These are phyloP conservation scores for Drosophila pseudotalamancana DNA, from an alignment of 2,888 invertebrate genomes.

Conservation along the genomic window DNA sequence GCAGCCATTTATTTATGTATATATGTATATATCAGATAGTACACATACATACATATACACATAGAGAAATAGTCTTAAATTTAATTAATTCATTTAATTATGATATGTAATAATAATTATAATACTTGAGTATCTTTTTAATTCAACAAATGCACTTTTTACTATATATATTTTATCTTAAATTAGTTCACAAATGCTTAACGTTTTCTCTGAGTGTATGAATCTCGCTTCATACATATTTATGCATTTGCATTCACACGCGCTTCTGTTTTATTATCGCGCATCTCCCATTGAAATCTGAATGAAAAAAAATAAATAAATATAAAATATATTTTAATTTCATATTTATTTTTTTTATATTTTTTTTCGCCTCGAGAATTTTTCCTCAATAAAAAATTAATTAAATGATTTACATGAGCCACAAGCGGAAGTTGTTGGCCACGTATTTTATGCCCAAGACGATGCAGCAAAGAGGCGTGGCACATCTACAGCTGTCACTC, in stretches of 20 bases:
- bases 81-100: no score
- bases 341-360: background rate
- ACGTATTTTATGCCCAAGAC: slow-evolving; percentile 66
- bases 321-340: slow-evolving; percentile 52
- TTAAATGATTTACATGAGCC: slow-evolving; percentile 70
- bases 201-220: no score
- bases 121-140: no score
- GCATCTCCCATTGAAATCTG: slow-evolving; percentile 24
- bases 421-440: slow-evolving; percentile 58
- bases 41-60: background rate
- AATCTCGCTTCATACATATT: slow-evolving; percentile 3
- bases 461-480: background rate
- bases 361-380: slow-evolving; percentile 11
- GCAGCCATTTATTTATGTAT: slow-evolving; percentile 45
- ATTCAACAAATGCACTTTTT: no score
- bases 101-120: no score
- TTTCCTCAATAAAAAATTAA: slow-evolving; percentile 66
- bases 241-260: slow-evolving; percentile 47
- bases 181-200: no score
- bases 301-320: slow-evolving; percentile 47
- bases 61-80: no score
- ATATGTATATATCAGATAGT: background rate
- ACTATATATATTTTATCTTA: no score
- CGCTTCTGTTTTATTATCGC: slow-evolving; percentile 53
- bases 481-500: slow-evolving; percentile 12